phyloP scores from a whole-genome alignment of 2,797 vertebrate genomes.

The Morus bassanus region DNA sequence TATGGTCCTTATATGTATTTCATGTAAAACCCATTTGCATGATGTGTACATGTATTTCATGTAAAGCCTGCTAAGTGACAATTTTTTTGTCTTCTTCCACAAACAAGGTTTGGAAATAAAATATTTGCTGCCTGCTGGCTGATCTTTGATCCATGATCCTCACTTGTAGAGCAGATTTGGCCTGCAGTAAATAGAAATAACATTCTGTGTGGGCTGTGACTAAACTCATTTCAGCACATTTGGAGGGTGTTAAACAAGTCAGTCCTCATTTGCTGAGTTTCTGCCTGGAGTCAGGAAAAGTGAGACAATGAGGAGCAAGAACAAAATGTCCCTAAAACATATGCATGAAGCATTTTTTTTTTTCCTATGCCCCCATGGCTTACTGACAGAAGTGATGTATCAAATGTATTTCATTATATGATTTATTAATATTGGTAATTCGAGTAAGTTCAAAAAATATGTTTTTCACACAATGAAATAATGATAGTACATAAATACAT shows the following conservation, averaged over 20 bases:
- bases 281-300: conserved; percentile 7
- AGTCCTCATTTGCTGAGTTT: not conserved
- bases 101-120: not conserved
- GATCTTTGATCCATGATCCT: not conserved
- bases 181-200: conserved; percentile 34
- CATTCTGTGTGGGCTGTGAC: conserved; percentile 27
- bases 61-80: not conserved
- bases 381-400: not conserved
- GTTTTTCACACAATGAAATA: not conserved
- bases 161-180: not conserved
- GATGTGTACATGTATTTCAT: not conserved
- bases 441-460: not conserved
- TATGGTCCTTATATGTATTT: not conserved
- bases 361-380: not conserved
- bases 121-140: not conserved
- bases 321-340: conserved; percentile 36
- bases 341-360: not conserved
- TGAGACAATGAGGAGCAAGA: conserved; percentile 20
- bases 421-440: not conserved
- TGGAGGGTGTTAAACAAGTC: conserved; percentile 37
- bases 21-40: not conserved
- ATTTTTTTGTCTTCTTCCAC: not conserved
- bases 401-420: not conserved
- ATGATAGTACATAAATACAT: not conserved
- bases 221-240: conserved; percentile 50